These are phyloP conservation scores for Netelia virgata DNA, from an alignment of 2,888 invertebrate genomes.

Conservation along the genomic window DNA sequence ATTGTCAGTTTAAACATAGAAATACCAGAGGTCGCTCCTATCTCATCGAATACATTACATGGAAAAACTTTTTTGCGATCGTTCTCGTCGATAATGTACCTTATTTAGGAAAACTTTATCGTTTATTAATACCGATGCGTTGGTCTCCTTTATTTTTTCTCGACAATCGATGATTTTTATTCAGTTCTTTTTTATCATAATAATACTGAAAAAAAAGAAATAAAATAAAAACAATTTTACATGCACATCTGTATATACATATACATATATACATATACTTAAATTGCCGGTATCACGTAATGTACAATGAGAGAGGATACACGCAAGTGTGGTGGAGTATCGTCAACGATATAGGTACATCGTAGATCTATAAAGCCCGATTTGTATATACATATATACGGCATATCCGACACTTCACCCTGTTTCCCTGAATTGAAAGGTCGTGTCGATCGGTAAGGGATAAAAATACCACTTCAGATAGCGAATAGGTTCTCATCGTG, in stretches of 20 bases:
- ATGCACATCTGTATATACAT: background rate
- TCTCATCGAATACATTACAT: too few species aligned
- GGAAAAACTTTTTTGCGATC: too few species aligned
- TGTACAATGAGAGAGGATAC: background rate
- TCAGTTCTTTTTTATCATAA: background rate
- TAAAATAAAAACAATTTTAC: background rate
- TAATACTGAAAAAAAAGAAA: background rate
- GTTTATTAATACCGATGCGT: background rate
- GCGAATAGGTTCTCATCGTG: conserved; percentile 22
- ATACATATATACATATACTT: background rate
- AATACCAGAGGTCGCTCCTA: too few species aligned
- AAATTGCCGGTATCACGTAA: background rate
- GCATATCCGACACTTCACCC: conserved; percentile 45
- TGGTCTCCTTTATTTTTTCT: background rate
- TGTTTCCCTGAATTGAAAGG: conserved; percentile 65
- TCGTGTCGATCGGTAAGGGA: conserved; percentile 66
- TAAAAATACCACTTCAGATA: conserved; percentile 64
- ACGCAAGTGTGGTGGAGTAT: background rate
- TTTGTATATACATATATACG: conserved; percentile 39
- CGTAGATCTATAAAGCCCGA: conserved; percentile 44
- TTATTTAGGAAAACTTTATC: too few species aligned
- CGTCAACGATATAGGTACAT: conserved; percentile 37
- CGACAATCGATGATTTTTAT: background rate
- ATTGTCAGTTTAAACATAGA: background rate
- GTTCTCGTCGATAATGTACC: too few species aligned